phyloP scores from a whole-genome alignment of 2,113 vertebrate genomes.

The Bombycilla garrulus region DNA sequence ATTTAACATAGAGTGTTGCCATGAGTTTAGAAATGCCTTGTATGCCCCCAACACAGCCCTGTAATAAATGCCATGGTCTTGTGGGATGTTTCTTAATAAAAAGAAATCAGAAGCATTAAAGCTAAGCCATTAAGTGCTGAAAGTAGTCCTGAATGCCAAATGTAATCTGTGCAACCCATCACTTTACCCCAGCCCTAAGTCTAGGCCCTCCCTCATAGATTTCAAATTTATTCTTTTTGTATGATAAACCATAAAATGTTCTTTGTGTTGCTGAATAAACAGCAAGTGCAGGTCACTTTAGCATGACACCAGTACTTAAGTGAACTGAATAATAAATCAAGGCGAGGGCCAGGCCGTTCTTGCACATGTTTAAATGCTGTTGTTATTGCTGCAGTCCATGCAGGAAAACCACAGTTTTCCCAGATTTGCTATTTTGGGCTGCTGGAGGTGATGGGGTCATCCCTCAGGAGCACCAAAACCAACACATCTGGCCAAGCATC shows the following conservation, averaged over 20 bases:
- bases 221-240: conserved; percentile 52
- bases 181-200: conserved; percentile 39
- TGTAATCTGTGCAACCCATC: conserved; percentile 25
- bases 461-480: neutral
- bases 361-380: fast-evolving
- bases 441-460: neutral
- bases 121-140: conserved; percentile 64
- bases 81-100: conserved; percentile 57
- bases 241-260: conserved; percentile 29
- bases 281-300: neutral
- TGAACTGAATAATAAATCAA: neutral
- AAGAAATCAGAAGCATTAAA: conserved; percentile 72
- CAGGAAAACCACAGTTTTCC: fast-evolving
- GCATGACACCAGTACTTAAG: fast-evolving
- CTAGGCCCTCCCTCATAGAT: conserved; percentile 42
- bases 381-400: fast-evolving
- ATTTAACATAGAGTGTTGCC: conserved; percentile 56
- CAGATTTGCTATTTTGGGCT: fast-evolving
- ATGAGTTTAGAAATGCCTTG: conserved; percentile 52
- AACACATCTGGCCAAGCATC: neutral
- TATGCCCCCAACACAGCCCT: neutral
- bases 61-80: conserved; percentile 36
- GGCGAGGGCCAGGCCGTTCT: neutral
- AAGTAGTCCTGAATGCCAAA: conserved; percentile 24
- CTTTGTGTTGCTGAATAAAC: neutral